Evolutionary conservation across 2,113 vertebrate genomes (phyloP), one percentile per base, ranked within the genome.

Genomic region (Oryzias curvinotus): DNA sequence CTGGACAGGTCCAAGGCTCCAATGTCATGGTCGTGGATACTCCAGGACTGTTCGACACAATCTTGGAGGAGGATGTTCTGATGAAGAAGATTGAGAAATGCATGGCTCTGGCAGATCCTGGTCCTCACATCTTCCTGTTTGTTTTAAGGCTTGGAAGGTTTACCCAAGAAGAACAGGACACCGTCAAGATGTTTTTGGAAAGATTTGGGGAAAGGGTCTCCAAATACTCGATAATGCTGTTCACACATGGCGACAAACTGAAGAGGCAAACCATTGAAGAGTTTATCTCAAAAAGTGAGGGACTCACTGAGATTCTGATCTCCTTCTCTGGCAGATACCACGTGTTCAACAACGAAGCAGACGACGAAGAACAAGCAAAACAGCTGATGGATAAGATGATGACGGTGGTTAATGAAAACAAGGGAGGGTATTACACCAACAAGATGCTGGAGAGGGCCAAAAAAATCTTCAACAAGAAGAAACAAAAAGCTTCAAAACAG

Each of bases 31-130:
- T 91, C 0, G 62, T 91, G 0, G 90, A 93, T 52, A 92, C 85
- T 0, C 89, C 90, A 0, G 90, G 86, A 3, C 54, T 92, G 28
- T 92, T 91, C 28, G 84, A 92, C 73, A 88, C 87, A 0, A 49
- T 79, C 2, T 5, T 43, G 0, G 7, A 1, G 0, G 51, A 82
- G 13, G 68, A 57, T 0, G 75, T 87, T 14, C 83, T 75, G 0
- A 0, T 5, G 7, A 67, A 7, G 13, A 85, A 75, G 79, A 86
- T 90, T 0, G 14, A 5, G 12, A 57, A 4, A 1, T 90, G 85
- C 7, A 53, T 86, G 5, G 41, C 71, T 3, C 69, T 87, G 51
- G 69, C 74, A 3, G 53, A 63, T 2, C 87, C 87, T 3, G 83
- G 80, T 23, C 84, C 87, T 6, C 85, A 89, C 1, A 72, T 55